These are phyloP conservation scores for Salminus brasiliensis DNA, from an alignment of 2,113 vertebrate genomes.

Conservation along the genomic window DNA sequence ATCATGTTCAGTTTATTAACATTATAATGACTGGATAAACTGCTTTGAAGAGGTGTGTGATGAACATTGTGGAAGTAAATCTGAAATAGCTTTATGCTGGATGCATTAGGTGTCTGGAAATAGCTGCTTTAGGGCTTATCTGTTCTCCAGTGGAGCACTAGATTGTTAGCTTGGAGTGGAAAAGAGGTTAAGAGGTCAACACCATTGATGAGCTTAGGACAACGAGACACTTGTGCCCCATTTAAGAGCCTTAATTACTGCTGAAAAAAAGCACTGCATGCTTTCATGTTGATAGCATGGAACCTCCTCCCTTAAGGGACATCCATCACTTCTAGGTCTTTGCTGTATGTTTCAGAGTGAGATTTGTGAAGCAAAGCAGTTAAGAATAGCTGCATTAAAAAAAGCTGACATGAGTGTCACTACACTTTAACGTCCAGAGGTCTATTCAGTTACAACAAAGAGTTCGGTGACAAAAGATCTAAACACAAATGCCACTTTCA, in stretches of 20 bases:
- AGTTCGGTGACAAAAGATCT: background rate
- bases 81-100: too few relatives aligned
- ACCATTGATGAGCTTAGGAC: background rate
- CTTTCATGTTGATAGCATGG: background rate
- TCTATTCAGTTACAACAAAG: background rate
- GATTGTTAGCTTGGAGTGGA: background rate
- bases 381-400: background rate
- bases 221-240: background rate
- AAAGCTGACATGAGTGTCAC: background rate
- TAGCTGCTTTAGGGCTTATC: too few relatives aligned
- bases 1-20: too few relatives aligned
- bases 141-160: background rate
- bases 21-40: too few relatives aligned
- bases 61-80: too few relatives aligned
- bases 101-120: too few relatives aligned
- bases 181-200: background rate
- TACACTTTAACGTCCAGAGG: background rate
- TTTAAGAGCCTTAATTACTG: slow-evolving; percentile 1
- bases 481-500: background rate
- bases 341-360: background rate
- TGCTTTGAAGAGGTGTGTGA: too few relatives aligned
- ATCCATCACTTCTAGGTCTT: background rate
- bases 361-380: background rate
- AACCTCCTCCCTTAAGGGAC: background rate
- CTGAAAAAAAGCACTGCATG: background rate